Conservation (phyloP, 2,888 invertebrate species). For the Phalangium opilio region DNA sequence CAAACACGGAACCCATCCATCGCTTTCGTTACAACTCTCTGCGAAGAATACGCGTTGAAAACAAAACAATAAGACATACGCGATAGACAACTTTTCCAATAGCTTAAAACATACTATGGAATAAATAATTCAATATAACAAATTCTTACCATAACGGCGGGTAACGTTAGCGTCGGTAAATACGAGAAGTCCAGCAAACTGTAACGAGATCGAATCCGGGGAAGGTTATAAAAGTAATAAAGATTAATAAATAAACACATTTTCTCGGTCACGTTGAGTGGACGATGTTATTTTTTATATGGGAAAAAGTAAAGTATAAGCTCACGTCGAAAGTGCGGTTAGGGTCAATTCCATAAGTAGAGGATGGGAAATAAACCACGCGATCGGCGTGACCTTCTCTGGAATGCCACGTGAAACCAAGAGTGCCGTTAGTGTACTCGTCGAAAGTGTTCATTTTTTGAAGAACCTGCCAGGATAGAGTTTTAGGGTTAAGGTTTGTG, state of each 20-base stretch:
- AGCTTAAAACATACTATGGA: too few species aligned
- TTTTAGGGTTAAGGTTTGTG: too few species aligned
- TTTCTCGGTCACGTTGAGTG: too few species aligned
- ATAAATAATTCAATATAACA: background rate
- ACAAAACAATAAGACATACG: too few species aligned
- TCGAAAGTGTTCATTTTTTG: slow-evolving; percentile 76
- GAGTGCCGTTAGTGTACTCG: slow-evolving; percentile 67
- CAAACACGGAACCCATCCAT: slow-evolving; percentile 62
- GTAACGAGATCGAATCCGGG: slow-evolving; percentile 16
- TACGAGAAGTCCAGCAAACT: slow-evolving; percentile 62
- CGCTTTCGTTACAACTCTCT: slow-evolving; percentile 49
- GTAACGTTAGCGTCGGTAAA: slow-evolving; percentile 65
- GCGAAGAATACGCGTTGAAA: background rate
- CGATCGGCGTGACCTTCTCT: slow-evolving; percentile 72
- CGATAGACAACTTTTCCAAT: too few species aligned
- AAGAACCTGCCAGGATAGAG: slow-evolving; percentile 41
- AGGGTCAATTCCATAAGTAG: slow-evolving; percentile 81
- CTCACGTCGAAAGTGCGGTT: slow-evolving; percentile 75
- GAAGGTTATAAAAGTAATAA: background rate
- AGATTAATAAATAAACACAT: background rate
- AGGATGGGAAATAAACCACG: slow-evolving; percentile 69
- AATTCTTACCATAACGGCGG: slow-evolving; percentile 13
- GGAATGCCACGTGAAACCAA: slow-evolving; percentile 65
- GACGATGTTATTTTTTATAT: background rate
- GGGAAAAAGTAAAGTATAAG: slow-evolving; percentile 5